Conservation (phyloP, 2,888 invertebrate genomes). For the Allophyes oxyacanthae region DNA sequence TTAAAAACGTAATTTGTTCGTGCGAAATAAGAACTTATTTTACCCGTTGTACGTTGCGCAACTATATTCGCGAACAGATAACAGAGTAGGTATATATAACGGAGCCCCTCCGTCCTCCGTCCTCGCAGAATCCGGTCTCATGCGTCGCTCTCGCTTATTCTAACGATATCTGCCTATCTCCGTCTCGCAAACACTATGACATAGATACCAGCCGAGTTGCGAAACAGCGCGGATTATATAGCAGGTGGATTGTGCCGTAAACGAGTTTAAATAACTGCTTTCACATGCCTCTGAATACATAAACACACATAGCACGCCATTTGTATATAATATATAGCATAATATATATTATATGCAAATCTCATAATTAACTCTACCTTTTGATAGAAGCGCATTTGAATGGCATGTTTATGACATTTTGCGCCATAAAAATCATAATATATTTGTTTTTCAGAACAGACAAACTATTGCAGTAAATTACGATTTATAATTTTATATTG, state of each 20-base stretch:
- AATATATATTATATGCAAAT: conserved; percentile 45
- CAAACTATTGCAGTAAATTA: conserved; percentile 22
- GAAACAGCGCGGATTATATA: conserved; percentile 89
- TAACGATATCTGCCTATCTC: conserved; percentile 39
- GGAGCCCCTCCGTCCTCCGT: conserved; percentile 82
- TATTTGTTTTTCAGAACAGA: conserved; percentile 42
- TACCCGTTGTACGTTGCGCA: conserved; percentile 84
- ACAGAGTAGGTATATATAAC: conserved; percentile 74
- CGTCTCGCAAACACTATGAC: conserved; percentile 77
- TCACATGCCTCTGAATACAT: conserved; percentile 80
- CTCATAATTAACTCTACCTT: conserved; percentile 19
- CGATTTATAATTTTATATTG: conserved; percentile 27
- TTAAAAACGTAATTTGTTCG: conserved; percentile 59
- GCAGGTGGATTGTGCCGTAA: conserved; percentile 88
- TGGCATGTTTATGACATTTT: conserved; percentile 22
- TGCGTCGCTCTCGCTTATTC: conserved; percentile 70
- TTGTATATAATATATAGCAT: conserved; percentile 46
- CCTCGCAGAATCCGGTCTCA: conserved; percentile 83
- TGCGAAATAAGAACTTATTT: conserved; percentile 78
- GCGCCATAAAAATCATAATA: conserved; percentile 35
- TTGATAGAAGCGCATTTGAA: conserved; percentile 29
- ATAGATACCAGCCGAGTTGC: conserved; percentile 86
- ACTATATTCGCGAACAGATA: conserved; percentile 88
- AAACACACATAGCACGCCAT: conserved; percentile 61
- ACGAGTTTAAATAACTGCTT: conserved; percentile 88